phyloP scores from a whole-genome alignment of 1,140 invertebrate genomes.

The Zaprionus capensis region DNA sequence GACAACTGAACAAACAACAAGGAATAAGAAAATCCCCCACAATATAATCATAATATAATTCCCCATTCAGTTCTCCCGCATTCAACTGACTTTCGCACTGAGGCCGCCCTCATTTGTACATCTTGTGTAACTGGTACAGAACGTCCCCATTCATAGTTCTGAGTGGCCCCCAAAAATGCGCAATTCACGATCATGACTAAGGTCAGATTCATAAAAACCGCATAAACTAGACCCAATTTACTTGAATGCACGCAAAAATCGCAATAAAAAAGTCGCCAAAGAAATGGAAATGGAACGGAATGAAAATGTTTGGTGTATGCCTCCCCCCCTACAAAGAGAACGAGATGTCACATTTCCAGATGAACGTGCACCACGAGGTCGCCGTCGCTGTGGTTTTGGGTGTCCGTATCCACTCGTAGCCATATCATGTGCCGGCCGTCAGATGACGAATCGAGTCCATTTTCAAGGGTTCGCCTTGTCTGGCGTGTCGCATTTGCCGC shows the following conservation, averaged over 20 bases:
- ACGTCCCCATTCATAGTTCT: conserved; percentile 51
- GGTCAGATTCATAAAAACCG: conserved; percentile 80
- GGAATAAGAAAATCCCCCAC: background rate
- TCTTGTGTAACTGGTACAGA: conserved; percentile 51
- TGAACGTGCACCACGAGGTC: conserved; percentile 22
- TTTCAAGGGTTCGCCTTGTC: conserved; percentile 79
- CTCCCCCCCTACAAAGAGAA: background rate
- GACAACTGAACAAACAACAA: background rate
- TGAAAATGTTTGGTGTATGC: conserved; percentile 5
- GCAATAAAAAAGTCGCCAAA: conserved; percentile 57
- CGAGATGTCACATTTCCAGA: conserved; percentile 19
- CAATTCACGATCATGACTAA: conserved; percentile 77
- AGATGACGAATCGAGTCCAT: conserved; percentile 66
- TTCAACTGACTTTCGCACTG: background rate
- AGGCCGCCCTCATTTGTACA: background rate
- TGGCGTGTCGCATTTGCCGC: conserved; percentile 68
- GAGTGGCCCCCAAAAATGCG: conserved; percentile 54
- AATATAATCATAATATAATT: background rate
- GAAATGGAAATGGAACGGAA: conserved; percentile 34
- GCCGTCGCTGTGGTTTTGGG: conserved; percentile 41
- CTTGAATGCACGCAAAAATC: conserved; percentile 19
- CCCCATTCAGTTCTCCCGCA: background rate
- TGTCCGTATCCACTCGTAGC: conserved; percentile 15
- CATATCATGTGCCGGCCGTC: conserved; percentile 32
- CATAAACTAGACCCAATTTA: conserved; percentile 81